Evolutionary conservation across 2,797 vertebrate genomes (phyloP).

Genomic region (Tympanoctomys barrerae): DNA sequence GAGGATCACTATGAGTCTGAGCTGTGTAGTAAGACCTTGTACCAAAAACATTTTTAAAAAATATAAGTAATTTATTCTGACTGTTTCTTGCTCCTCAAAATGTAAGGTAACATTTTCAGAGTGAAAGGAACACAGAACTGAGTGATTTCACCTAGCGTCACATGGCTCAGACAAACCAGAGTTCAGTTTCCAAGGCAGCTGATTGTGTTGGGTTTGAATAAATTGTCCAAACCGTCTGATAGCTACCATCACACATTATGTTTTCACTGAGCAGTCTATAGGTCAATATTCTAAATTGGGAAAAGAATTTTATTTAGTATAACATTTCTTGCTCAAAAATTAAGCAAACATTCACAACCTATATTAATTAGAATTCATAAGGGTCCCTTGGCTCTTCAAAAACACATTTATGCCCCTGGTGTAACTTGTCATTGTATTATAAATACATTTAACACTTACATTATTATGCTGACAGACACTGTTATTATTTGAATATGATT

Average conservation of each 20-base stretch:
- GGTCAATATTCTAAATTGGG: background rate
- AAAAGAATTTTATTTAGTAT: background rate
- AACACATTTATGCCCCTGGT: background rate
- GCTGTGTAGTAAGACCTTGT: too few relatives aligned
- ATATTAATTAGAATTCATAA: background rate
- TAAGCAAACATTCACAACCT: background rate
- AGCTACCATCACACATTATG: background rate
- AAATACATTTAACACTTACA: background rate
- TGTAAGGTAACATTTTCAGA: background rate
- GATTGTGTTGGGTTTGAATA: background rate
- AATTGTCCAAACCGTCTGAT: background rate
- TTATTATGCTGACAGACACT: background rate
- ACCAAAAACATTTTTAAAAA: too few relatives aligned
- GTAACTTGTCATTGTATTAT: background rate
- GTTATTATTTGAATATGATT: background rate
- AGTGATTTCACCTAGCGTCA: constrained; percentile 18
- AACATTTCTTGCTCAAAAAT: background rate
- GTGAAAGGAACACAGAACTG: background rate
- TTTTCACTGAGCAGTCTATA: background rate
- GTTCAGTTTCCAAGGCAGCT: background rate
- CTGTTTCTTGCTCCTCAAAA: constrained; percentile 45
- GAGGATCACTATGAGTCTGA: too few relatives aligned
- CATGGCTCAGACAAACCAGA: background rate
- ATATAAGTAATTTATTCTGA: background rate
- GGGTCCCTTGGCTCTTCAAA: background rate